A percentile compares a stretch with the other conserved stretches of the same genome.
Evolutionary conservation across 2,797 vertebrate species (phyloP).

Genomic region (Emydoidea blandingii): DNA sequence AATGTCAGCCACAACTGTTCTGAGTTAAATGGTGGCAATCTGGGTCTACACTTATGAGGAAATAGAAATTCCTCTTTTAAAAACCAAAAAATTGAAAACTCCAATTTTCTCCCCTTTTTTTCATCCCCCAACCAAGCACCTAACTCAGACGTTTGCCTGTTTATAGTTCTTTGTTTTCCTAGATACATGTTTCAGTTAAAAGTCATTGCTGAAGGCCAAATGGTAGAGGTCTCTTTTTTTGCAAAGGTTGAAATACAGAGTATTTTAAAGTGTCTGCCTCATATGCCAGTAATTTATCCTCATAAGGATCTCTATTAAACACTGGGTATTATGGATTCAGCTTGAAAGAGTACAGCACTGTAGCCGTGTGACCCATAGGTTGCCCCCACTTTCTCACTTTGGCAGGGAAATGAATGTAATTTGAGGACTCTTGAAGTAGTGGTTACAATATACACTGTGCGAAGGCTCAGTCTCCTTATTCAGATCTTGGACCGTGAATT

Average conservation of each 20-base stretch:
- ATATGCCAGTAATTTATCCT: background rate
- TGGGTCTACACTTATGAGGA: background rate
- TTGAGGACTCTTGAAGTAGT: background rate
- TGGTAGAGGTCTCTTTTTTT: background rate
- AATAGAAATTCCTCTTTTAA: background rate
- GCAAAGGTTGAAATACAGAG: background rate
- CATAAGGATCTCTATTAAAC: background rate
- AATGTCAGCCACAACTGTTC: background rate
- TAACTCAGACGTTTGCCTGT: fast-evolving
- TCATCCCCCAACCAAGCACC: background rate
- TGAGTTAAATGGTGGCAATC: background rate
- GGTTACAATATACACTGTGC: fast-evolving
- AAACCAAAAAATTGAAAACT: background rate
- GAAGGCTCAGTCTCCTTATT: background rate
- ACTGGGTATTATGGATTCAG: background rate
- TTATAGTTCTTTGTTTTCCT: background rate
- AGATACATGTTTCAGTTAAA: background rate
- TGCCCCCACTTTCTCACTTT: background rate
- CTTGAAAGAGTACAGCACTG: background rate
- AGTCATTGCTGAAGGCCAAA: background rate
- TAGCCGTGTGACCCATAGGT: background rate
- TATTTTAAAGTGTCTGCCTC: background rate
- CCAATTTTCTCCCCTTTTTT: background rate
- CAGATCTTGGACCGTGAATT: background rate
- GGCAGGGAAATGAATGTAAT: background rate